Base-by-base conservation (phyloP, 2,113 vertebrate genomes). In the Rhea pennata region DNA sequence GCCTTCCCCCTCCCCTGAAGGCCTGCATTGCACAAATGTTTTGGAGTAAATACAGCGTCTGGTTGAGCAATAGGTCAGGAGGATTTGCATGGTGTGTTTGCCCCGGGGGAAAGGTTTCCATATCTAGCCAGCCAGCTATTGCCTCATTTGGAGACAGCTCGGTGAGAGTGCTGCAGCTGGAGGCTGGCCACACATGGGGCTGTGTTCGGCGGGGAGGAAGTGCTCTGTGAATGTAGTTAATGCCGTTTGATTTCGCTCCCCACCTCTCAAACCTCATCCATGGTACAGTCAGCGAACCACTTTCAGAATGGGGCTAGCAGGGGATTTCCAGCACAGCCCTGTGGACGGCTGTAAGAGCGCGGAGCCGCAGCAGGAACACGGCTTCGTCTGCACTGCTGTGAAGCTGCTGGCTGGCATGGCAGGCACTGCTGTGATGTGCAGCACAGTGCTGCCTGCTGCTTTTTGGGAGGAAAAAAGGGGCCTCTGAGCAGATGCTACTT, bases 1-100 rank as follows among this genome's bases (percentile, higher is more conserved):
- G 40, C 61, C 46, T 19, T 13, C 51, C 81, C 3, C 1, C 3
- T 1, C 53, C 50, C 66, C 53, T 7, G 1, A 17, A 56, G 72
- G 67, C 50, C 73, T 0, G 0, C 17, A 0, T 62, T 88, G 91
- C 87, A 87, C 89, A 76, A 87, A 50, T 0, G 16, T 6, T 48
- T 5, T 75, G 84, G 73, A 84, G 48, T 22, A 12, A 51, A 12
- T 8, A 16, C 70, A 53, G 74, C 7, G 3, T 15, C n/a, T 4
- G 50, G 33, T 96, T 91, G 91, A 92, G 96, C 94, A 94, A 94
- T 39, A 85, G 84, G 75, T 8, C 87, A 46, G 87, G 66, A 95
- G 91, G 84, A 33, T 93, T 39, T 58, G 91, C 53, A 11, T 51
- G 86, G 21, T 0, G 15, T 5, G 36, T 12, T 69, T 75, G 75